Evolutionary conservation across 2,797 vertebrate species (phyloP), one percentile per base, ranked within the genome.

Genomic region (Hyperoplus lanceolatus): DNA sequence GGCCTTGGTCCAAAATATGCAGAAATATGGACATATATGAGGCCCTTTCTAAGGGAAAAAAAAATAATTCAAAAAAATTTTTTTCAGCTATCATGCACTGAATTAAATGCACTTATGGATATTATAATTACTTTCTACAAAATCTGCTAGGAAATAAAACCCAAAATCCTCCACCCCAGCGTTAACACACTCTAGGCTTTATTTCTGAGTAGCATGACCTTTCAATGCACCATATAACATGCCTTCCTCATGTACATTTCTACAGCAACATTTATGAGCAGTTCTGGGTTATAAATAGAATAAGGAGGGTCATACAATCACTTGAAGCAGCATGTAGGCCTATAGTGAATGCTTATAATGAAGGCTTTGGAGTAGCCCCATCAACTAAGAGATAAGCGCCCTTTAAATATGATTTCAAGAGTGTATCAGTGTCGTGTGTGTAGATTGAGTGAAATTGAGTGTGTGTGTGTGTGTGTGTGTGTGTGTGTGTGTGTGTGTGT

Each of bases 311-410:
- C n/a, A 39, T 50, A 66, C 55, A 39, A 18, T 51, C 12, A 57
- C 43, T 63, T 53, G 21, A 59, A 73, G 49, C 58, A 46, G 4
- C 45, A 7, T 8, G 57, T 29, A 29, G 29, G 29, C 29, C 29
- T n/a, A 69, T 69, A 62, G 46, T 49, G 41, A 75, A 75, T 46
- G 72, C 72, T 66, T 45, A 70, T 36, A 46, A 16, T 29, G 76
- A 12, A 10, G 57, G 7, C 54, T 39, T 60, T 63, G 57, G 60
- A 69, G 49, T 18, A 4, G 15, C 5, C 29, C 1, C 7, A 43
- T 36, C 41, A n/a, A 8, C 45, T 2, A 0, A 45, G 50, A 76
- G 75, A 75, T 57, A 68, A 41, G 21, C 69, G 61, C 39, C 48
- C 59, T 38, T 6, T 2, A 29, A 29, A 57, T 70, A 54, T 0